These are phyloP conservation scores for Aurelia aurita DNA, from an alignment of 30 jellyfish, hydroid and myxozoan species.

Conservation along the genomic window DNA sequence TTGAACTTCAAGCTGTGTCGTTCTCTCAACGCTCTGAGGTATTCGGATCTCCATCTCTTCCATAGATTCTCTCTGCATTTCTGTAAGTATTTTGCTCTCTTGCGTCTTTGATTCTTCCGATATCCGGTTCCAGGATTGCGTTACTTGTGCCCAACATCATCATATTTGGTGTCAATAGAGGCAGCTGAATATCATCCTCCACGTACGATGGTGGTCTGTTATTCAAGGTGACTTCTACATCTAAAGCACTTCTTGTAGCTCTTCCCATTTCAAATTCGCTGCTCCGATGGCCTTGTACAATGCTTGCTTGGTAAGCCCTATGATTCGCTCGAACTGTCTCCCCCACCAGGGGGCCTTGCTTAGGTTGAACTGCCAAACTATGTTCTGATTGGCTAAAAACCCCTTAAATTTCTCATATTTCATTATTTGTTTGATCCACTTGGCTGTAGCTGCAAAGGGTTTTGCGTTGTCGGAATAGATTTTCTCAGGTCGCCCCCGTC, in stretches of 20 bases:
- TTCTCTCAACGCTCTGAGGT: constrained; percentile 16
- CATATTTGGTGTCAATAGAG: constrained; percentile 58
- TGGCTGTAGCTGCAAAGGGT: constrained; percentile 46
- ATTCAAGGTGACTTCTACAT: constrained; percentile 50
- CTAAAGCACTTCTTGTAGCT: constrained; percentile 54
- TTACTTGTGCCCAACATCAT: constrained; percentile 16
- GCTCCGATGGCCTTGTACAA: constrained; percentile 60
- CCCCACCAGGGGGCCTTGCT: constrained; percentile 81
- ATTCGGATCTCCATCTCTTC: constrained; percentile 66
- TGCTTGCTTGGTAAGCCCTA: constrained; percentile 54
- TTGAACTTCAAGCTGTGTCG: background rate
- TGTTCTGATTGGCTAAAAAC: constrained; percentile 7
- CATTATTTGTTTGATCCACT: constrained; percentile 48
- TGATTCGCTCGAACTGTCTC: constrained; percentile 63
- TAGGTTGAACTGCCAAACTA: constrained; percentile 69
- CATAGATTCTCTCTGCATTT: constrained; percentile 42
- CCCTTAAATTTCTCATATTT: constrained; percentile 25
- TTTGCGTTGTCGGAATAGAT: constrained; percentile 59
- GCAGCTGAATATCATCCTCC: constrained; percentile 61
- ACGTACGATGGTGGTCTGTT: constrained; percentile 55
- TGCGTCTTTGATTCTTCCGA: constrained; percentile 32
- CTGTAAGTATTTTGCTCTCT: constrained; percentile 50
- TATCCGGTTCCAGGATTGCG: background rate
- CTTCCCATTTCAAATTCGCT: constrained; percentile 16
- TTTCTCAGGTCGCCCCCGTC: constrained; percentile 66